Percentiles rank a stretch among this genome's conserved stretches.
phyloP scores from a whole-genome alignment of 2,113 vertebrate species.

The Corythornis madagascariensis region DNA sequence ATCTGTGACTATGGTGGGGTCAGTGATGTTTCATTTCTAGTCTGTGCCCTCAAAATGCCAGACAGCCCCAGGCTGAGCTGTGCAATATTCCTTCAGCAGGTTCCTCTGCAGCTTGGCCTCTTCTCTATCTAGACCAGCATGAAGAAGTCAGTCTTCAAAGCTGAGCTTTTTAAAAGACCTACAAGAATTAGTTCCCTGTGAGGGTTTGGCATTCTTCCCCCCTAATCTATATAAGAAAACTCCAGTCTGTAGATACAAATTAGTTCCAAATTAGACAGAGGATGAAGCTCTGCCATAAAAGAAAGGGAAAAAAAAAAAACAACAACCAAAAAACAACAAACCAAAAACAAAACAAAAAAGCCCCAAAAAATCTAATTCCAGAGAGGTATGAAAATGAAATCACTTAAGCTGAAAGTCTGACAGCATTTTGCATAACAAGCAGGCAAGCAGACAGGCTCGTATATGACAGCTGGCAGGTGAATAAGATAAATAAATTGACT shows the following conservation, averaged over 20 bases:
- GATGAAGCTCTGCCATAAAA: neutral
- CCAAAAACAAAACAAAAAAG: no score
- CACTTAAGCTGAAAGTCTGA: constrained; percentile 19
- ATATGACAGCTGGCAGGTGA: constrained; percentile 22
- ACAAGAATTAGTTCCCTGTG: constrained; percentile 50
- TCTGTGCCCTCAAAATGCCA: constrained; percentile 46
- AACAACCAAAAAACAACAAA: no score
- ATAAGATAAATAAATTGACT: constrained; percentile 36
- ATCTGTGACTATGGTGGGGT: neutral
- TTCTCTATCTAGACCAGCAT: constrained; percentile 14
- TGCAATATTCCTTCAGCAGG: neutral
- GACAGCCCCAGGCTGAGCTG: constrained; percentile 17
- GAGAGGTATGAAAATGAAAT: constrained; percentile 10
- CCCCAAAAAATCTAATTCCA: neutral
- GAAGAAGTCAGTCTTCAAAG: constrained; percentile 46
- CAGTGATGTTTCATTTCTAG: constrained; percentile 7
- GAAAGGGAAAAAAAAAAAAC: rapidly evolving
- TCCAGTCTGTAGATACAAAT: constrained; percentile 1
- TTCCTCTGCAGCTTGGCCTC: constrained; percentile 3
- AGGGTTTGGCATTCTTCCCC: constrained; percentile 27
- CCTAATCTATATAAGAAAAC: constrained; percentile 43
- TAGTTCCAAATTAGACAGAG: constrained; percentile 34
- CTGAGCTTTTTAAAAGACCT: constrained; percentile 41
- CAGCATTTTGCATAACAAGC: constrained; percentile 22
- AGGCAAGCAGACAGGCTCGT: constrained; percentile 3